Base-by-base conservation (phyloP, 2,888 invertebrate species). In the Charanyca ferruginea region DNA sequence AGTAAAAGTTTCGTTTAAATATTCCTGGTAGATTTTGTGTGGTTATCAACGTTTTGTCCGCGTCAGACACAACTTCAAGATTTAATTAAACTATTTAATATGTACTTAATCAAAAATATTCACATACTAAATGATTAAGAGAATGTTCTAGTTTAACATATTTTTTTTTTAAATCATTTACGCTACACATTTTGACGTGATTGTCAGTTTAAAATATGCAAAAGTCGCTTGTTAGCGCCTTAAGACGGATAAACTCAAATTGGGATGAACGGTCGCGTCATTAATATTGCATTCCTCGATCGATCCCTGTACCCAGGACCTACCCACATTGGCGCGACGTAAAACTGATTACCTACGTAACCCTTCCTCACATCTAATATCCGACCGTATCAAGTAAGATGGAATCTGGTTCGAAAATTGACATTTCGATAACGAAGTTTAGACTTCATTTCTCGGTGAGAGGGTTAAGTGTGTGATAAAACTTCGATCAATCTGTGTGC, bases 231-330 rank as follows among this genome's bases (percentile, higher is more conserved):
- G n/a, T n/a, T n/a, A n/a, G n/a, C n/a, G n/a, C n/a, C n/a, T n/a
- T n/a, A n/a, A n/a, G n/a, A n/a, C n/a, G n/a, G n/a, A 47, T 63
- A 60, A 62, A 69, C 28, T 59, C 67, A 38, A n/a, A 63, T 61
- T 57, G 57, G 67, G 57, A 55, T 58, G 53, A 67, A 44, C 47
- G 53, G 25, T 51, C 38, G 60, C 32, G 66, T 77, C 83, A 85
- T 84, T 85, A 85, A 85, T 86, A 85, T 83, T 84, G 83, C 85
- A 86, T 77, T 75, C 69, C 71, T 73, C 83, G 74, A 83, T 83
- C 81, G 80, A 78, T 81, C 52, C 69, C 41, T 28, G 22, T 44
- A 68, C 44, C 53, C 51, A 45, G 51, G 9, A 49, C n/a, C 32
- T 57, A 65, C 35, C 45, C 53, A 73, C 80, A 84, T 79, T 81